Percentiles rank a stretch among this genome's conserved stretches.
These are phyloP conservation scores for Halocynthia aurantium DNA, from an alignment of 23 tunicate species.

Conservation along the genomic window DNA sequence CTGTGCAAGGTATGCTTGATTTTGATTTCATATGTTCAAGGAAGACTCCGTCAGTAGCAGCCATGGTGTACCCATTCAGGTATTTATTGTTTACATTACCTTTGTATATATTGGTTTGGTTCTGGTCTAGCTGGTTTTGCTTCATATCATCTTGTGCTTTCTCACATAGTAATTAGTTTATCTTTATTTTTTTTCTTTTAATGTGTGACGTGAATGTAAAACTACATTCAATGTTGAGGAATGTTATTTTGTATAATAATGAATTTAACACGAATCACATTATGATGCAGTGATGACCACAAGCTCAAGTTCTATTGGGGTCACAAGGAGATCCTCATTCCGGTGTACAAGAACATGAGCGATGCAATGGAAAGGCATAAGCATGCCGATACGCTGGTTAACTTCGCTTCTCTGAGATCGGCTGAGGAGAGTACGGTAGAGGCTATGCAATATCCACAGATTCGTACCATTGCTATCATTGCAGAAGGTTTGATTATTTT, in stretches of 20 bases:
- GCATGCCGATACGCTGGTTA: slow-evolving; percentile 87
- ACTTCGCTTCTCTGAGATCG: slow-evolving; percentile 89
- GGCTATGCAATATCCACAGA: slow-evolving; percentile 76
- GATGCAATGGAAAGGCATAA: slow-evolving; percentile 84
- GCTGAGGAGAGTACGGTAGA: slow-evolving; percentile 95
- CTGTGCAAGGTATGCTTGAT: slow-evolving; percentile 99
- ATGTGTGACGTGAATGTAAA: not conserved
- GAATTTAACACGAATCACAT: not conserved
- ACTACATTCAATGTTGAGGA: no score
- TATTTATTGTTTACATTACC: slow-evolving; percentile 26
- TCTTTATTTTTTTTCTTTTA: not conserved
- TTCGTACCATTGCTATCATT: slow-evolving; percentile 82
- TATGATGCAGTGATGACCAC: slow-evolving; percentile 77
- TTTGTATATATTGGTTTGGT: not conserved
- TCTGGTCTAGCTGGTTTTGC: not conserved
- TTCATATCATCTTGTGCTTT: not conserved
- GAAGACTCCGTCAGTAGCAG: slow-evolving; percentile 92
- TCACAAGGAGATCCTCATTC: slow-evolving; percentile 96
- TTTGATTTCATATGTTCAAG: slow-evolving; percentile 98
- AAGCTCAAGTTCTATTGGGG: slow-evolving; percentile 99
- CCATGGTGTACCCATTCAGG: slow-evolving; percentile 99
- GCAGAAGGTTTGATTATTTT: slow-evolving; percentile 72
- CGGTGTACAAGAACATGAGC: slow-evolving; percentile 88
- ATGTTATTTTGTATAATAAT: not conserved
- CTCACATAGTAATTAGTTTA: not conserved